A percentile compares a stretch with the other conserved stretches of the same genome.
Evolutionary conservation across 2,888 invertebrate species (phyloP).

Genomic region (Cryptocheilus praepositus): DNA sequence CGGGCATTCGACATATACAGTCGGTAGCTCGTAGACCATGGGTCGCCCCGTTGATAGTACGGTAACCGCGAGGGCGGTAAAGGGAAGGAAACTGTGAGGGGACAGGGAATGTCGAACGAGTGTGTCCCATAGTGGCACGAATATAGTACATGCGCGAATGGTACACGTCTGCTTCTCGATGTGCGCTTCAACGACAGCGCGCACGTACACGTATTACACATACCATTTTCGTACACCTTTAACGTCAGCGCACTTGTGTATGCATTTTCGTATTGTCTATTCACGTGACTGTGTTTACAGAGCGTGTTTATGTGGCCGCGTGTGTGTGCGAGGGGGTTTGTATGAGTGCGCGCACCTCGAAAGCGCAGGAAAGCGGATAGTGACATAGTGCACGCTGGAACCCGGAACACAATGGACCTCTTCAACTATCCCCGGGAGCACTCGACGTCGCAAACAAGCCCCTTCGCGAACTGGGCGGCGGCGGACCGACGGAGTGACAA

Average conservation of each 20-base stretch:
- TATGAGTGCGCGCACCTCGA: slow-evolving; percentile 33
- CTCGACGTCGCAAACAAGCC: slow-evolving; percentile 69
- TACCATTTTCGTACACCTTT: background rate
- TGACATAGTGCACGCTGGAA: slow-evolving; percentile 54
- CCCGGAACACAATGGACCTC: slow-evolving; percentile 63
- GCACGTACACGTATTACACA: no score
- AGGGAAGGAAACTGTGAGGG: slow-evolving; percentile 2
- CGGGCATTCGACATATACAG: background rate
- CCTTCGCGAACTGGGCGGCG: slow-evolving; percentile 50
- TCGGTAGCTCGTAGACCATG: background rate
- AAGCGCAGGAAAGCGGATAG: slow-evolving; percentile 61
- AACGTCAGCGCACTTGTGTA: background rate
- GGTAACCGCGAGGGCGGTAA: background rate
- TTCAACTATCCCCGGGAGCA: slow-evolving; percentile 62
- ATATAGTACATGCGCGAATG: no score
- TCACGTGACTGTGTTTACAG: no score
- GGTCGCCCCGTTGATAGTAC: background rate
- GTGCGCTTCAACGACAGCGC: no score
- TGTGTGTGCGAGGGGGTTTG: slow-evolving; percentile 5
- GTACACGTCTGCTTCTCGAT: no score
- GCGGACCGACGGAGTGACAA: slow-evolving; percentile 43
- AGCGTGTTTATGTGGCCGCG: no score
- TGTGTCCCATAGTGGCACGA: background rate
- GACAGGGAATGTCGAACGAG: background rate
- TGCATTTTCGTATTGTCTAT: no score